Evolutionary conservation across 2,113 vertebrate genomes (phyloP).

Genomic region (Centrocercus urophasianus): DNA sequence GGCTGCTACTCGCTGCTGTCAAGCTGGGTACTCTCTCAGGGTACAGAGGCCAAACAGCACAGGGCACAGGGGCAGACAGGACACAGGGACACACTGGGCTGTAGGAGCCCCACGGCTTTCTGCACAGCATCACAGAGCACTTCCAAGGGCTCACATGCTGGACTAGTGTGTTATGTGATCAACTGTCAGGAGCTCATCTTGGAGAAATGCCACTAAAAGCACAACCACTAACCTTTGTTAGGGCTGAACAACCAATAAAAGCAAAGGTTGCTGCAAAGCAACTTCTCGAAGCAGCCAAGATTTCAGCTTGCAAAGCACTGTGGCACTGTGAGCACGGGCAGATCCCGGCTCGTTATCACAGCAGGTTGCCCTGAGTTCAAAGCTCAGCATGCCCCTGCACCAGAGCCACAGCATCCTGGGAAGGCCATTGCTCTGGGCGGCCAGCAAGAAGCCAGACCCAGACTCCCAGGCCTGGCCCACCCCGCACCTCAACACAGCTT

Average conservation of each 20-base stretch:
- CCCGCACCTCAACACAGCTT: background rate
- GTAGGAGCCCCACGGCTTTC: background rate
- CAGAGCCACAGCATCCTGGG: background rate
- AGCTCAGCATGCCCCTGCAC: background rate
- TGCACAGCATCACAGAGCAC: background rate
- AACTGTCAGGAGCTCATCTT: background rate
- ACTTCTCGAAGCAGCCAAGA: background rate
- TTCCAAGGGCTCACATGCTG: background rate
- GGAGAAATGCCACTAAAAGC: background rate
- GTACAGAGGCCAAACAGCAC: accelerated
- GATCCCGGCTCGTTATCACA: background rate
- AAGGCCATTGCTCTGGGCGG: background rate
- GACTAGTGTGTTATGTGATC: background rate
- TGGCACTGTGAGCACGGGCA: background rate
- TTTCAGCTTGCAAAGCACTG: too few relatives aligned
- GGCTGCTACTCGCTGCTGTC: accelerated
- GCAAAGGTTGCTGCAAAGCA: background rate
- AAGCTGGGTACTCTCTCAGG: background rate
- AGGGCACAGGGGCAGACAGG: accelerated
- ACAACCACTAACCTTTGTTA: background rate
- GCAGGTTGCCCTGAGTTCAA: background rate
- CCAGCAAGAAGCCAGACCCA: background rate
- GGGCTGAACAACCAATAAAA: background rate
- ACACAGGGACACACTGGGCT: background rate
- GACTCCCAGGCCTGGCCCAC: background rate